Percentiles rank a stretch among this genome's conserved stretches.
Conservation (phyloP, 2,888 invertebrate genomes). For the Rhopalosiphum nymphaeae region DNA sequence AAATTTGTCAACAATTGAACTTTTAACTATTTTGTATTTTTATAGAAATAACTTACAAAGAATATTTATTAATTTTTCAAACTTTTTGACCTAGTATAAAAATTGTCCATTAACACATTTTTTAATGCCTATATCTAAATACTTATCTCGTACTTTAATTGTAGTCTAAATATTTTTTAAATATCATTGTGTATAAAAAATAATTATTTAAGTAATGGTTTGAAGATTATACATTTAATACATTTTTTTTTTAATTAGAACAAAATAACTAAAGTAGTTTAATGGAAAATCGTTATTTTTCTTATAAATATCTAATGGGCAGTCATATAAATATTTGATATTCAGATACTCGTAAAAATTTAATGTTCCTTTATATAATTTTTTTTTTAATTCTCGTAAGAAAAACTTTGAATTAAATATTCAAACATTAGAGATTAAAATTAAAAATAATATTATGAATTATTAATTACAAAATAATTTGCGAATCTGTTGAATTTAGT, state of each 20-base stretch:
- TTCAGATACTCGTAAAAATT: neutral
- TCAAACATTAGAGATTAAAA: neutral
- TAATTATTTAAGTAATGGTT: neutral
- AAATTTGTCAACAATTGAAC: too few relatives aligned
- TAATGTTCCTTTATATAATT: neutral
- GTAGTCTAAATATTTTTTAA: neutral
- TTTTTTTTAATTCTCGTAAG: neutral
- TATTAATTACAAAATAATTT: neutral
- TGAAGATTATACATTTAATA: neutral
- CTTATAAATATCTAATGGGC: neutral
- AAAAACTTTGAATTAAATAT: neutral
- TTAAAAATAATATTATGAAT: neutral
- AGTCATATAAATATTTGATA: neutral
- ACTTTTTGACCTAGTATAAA: neutral
- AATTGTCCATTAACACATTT: neutral
- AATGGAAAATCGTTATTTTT: neutral
- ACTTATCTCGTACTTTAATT: too few relatives aligned
- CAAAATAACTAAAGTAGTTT: neutral
- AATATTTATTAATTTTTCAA: too few relatives aligned
- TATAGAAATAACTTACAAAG: neutral
- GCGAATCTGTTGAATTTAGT: neutral
- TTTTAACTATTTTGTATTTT: neutral
- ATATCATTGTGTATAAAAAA: neutral
- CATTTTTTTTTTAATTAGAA: neutral
- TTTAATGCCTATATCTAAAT: neutral